Evolutionary conservation across 2,888 invertebrate species (phyloP).

Genomic region (Therioaphis trifolii): DNA sequence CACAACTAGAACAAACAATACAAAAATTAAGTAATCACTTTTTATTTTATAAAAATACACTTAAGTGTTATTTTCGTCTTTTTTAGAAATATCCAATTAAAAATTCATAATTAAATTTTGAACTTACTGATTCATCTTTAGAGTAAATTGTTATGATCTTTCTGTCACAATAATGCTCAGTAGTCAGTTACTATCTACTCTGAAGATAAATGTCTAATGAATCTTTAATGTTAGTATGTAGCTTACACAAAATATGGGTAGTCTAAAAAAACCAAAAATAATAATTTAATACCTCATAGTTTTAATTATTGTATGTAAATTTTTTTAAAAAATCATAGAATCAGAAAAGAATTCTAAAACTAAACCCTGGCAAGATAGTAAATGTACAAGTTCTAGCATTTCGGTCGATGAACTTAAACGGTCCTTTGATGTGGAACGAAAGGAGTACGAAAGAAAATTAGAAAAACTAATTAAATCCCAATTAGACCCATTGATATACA

Average conservation of each 20-base stretch:
- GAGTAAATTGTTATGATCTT: no score
- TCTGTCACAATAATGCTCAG: no score
- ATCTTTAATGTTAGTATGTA: no score
- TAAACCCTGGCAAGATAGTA: conserved; percentile 22
- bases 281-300: no score
- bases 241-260: no score
- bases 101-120: no score
- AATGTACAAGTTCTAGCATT: neutral
- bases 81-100: no score
- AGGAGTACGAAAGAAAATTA: conserved; percentile 51
- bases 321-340: conserved; percentile 9
- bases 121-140: no score
- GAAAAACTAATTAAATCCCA: conserved; percentile 45
- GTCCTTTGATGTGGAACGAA: conserved; percentile 41
- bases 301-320: neutral
- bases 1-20: conserved; percentile 41
- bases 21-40: conserved; percentile 44
- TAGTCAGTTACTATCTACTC: no score
- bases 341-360: conserved; percentile 8
- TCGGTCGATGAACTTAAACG: conserved; percentile 31
- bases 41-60: neutral
- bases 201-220: no score
- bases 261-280: no score
- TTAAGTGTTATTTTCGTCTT: neutral
- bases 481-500: conserved; percentile 18